Base-by-base conservation (phyloP, 2,113 vertebrate genomes). In the Lathamus discolor region DNA sequence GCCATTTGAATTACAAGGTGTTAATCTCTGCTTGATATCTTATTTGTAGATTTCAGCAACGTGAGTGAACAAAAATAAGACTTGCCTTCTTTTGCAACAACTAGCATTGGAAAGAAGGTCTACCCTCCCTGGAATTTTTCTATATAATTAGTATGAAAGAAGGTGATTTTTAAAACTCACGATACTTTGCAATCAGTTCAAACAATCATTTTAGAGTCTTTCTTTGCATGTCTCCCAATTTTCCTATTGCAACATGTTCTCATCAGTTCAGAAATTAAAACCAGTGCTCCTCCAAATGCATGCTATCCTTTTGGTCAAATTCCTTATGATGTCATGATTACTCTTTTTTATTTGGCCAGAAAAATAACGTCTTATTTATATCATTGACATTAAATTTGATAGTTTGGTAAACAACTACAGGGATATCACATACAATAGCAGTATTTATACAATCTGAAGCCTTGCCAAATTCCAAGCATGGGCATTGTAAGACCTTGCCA, bases 181-280 rank as follows among this genome's bases (percentile, higher is more conserved):
- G 70, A 46, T 51, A 51, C 25, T 83, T 83, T 39, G 13, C 33
- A 55, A 27, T 62, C 17, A 37, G 11, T 83, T 88, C 31, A 92
- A 76, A 44, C 17, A 63, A 52, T 77, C 1, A 67, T 73, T 90
- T 85, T 3, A 49, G 72, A 59, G 46, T 86, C 8, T 84, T 68
- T 82, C 33, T 85, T 91, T 85, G n/a, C n/a, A 51, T 22, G 10
- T 51, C 19, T 86, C 68, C 19, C 35, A 31, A 17, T 74, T 92
- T 88, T 77, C 13, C 31, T 77, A 25, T 48, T 90, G 67, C 33
- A 31, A 39, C 46, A 62, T 57, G 14, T 67, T 54, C 59, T 83
- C 46, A 37, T 54, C 68, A n/a, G 31, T 62, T 79, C 67, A 86
- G 63, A 94, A 95, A 86, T 83, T 39, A 80, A 92, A 96, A 85